These are phyloP conservation scores for Taxidea taxus DNA, from an alignment of 2,113 vertebrate species.

Conservation along the genomic window DNA sequence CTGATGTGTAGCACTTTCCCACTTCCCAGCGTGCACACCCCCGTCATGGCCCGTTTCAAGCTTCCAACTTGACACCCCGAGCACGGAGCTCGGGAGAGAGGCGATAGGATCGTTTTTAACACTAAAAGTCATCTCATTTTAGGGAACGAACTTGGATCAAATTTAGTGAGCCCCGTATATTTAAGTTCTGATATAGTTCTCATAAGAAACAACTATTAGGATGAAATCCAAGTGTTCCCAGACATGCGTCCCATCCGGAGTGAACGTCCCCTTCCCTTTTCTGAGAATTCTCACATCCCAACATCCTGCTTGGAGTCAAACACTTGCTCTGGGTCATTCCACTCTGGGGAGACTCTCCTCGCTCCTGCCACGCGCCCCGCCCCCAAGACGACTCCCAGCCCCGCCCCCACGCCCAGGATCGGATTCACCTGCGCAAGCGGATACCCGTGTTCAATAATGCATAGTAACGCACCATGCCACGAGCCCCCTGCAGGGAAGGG, in stretches of 20 bases:
- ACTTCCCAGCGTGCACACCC: rapidly evolving
- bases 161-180: rapidly evolving
- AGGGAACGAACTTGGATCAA: neutral
- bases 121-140: neutral
- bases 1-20: rapidly evolving
- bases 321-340: neutral
- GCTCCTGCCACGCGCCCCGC: rapidly evolving
- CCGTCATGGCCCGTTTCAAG: rapidly evolving
- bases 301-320: neutral
- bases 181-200: rapidly evolving
- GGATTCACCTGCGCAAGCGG: neutral
- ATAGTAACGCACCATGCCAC: rapidly evolving
- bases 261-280: neutral
- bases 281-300: rapidly evolving
- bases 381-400: neutral
- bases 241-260: rapidly evolving
- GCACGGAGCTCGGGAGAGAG: rapidly evolving
- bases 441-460: neutral
- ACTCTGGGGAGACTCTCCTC: rapidly evolving
- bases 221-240: neutral
- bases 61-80: neutral
- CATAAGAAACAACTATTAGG: rapidly evolving
- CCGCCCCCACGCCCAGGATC: rapidly evolving
- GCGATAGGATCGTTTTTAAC: neutral
- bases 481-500: neutral